Evolutionary conservation across 92 coral and sea anemone species (phyloP).

Genomic region (Nematostella vectensis): DNA sequence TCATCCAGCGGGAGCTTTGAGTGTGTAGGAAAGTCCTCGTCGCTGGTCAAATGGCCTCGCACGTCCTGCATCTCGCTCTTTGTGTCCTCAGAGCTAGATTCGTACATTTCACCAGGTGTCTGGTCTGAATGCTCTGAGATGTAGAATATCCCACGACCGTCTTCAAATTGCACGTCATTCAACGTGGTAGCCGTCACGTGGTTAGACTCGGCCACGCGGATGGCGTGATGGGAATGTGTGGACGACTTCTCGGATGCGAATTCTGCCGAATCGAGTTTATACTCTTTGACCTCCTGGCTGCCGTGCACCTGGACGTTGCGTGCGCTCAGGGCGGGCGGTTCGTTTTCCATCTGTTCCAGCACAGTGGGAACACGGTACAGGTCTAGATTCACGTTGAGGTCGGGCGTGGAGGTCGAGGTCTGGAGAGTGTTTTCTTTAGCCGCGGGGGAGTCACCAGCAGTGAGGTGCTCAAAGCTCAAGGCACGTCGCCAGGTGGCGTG

Average conservation of each 20-base stretch:
- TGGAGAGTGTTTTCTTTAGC: slow-evolving; percentile 3
- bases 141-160: not conserved
- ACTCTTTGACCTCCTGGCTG: slow-evolving; percentile 57
- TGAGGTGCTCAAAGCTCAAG: slow-evolving; percentile 22
- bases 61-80: slow-evolving; percentile 20
- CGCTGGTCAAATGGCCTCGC: not conserved
- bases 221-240: slow-evolving; percentile 57
- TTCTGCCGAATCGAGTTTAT: slow-evolving; percentile 65
- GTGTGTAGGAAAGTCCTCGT: slow-evolving; percentile 11
- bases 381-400: slow-evolving; percentile 26
- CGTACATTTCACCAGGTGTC: not conserved
- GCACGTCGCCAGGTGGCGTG: slow-evolving; percentile 12
- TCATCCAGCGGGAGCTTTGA: slow-evolving; percentile 15
- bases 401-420: slow-evolving; percentile 21
- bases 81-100: slow-evolving; percentile 23
- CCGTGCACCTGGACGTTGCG: slow-evolving; percentile 18
- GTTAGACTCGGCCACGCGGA: slow-evolving; percentile 45
- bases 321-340: slow-evolving; percentile 32
- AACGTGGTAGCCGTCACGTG: no score
- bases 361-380: slow-evolving; percentile 67
- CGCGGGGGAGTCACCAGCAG: slow-evolving; percentile 7
- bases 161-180: no score
- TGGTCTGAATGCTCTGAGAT: not conserved
- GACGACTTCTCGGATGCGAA: slow-evolving; percentile 59
- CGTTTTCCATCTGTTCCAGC: slow-evolving; percentile 70